phyloP scores from a whole-genome alignment of 2,113 vertebrate genomes.

The Phrynocephalus versicolor region DNA sequence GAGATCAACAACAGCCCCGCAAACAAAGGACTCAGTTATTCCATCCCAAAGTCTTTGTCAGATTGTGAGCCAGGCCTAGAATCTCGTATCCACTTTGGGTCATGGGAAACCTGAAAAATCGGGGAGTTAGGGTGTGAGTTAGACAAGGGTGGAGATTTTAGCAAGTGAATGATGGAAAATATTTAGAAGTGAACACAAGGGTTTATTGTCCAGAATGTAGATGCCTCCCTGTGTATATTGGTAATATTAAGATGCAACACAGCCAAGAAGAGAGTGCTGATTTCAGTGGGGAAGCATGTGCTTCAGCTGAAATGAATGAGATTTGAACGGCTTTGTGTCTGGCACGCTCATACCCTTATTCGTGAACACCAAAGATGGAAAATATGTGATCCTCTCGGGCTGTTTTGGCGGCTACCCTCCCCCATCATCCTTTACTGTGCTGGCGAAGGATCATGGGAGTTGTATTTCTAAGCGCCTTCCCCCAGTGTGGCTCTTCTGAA shows the following conservation, averaged over 20 bases:
- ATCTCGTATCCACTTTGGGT: too few species aligned
- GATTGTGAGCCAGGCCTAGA: too few species aligned
- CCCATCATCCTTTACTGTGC: background rate
- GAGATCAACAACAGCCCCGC: too few species aligned
- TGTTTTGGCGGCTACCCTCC: background rate
- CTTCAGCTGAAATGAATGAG: background rate
- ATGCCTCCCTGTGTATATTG: too few species aligned
- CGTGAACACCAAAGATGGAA: background rate
- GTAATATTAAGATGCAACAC: too few species aligned
- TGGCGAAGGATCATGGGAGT: background rate
- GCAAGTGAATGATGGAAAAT: background rate
- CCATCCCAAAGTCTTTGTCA: background rate
- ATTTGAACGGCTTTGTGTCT: background rate
- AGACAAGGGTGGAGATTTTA: background rate
- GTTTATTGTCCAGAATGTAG: too few species aligned
- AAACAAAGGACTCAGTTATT: background rate
- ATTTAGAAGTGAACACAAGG: too few species aligned
- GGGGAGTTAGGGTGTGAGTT: background rate
- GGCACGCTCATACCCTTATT: background rate
- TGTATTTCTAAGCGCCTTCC: too few species aligned
- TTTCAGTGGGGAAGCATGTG: background rate
- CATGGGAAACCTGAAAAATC: background rate
- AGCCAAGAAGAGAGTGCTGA: background rate
- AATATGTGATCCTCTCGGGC: background rate
- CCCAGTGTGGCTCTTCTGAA: too few species aligned